These are phyloP conservation scores for Pterois miles DNA, from an alignment of 2,797 vertebrate species.

Conservation along the genomic window DNA sequence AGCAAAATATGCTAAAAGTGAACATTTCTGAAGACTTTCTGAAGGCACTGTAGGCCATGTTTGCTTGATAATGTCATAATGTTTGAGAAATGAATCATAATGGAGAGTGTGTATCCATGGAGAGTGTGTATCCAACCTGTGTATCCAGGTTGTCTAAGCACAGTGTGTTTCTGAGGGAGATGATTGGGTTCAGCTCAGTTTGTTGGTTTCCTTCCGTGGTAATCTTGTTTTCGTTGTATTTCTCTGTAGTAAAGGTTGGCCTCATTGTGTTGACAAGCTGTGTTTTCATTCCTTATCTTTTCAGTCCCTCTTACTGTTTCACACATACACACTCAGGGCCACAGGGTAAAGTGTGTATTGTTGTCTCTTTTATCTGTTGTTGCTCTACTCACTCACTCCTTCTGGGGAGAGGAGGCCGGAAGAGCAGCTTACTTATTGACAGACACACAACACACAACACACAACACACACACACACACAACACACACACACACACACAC, in stretches of 20 bases:
- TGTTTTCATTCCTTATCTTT: not conserved
- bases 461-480: constrained; percentile 9
- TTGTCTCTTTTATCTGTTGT: constrained; percentile 47
- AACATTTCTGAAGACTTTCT: too few species aligned
- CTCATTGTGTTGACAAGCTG: not conserved
- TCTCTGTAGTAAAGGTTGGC: not conserved
- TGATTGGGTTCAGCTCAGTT: not conserved
- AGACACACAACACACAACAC: too few species aligned
- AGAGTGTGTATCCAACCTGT: too few species aligned
- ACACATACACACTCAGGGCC: not conserved
- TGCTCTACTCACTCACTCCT: constrained; percentile 19
- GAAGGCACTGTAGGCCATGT: too few species aligned
- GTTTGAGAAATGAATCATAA: not conserved
- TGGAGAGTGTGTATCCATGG: too few species aligned
- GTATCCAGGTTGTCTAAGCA: not conserved
- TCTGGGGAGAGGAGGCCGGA: constrained; percentile 37
- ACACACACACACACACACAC: not conserved
- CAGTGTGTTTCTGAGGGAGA: not conserved
- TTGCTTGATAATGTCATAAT: not conserved
- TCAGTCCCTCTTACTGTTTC: not conserved
- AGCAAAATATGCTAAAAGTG: too few species aligned
- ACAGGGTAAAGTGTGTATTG: constrained; percentile 31
- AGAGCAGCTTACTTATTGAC: constrained; percentile 71
- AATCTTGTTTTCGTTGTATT: not conserved
- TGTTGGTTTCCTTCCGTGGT: not conserved